These are phyloP conservation scores for Theristicus caerulescens DNA, from an alignment of 2,113 vertebrate species.

Conservation along the genomic window DNA sequence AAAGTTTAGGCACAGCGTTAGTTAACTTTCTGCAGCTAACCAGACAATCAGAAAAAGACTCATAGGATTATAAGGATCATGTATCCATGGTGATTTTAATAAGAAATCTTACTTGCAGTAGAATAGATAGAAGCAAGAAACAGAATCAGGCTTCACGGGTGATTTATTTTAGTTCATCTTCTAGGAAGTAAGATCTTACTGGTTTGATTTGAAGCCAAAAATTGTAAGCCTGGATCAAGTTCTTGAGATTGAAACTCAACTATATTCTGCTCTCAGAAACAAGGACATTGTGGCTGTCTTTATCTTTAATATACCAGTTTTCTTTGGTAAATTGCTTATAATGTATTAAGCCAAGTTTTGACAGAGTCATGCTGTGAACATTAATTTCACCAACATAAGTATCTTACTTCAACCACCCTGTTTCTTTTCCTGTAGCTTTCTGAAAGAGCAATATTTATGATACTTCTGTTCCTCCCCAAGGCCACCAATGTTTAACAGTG, in stretches of 20 bases:
- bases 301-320: not conserved
- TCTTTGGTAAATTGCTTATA: not conserved
- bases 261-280: not conserved
- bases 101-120: slow-evolving; percentile 50
- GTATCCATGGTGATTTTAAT: slow-evolving; percentile 65
- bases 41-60: slow-evolving; percentile 2
- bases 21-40: slow-evolving; percentile 46
- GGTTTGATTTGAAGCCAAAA: slow-evolving; percentile 41
- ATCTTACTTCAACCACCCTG: not conserved
- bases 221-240: slow-evolving; percentile 29
- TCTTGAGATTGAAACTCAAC: not conserved
- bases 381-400: not conserved
- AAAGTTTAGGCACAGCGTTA: not conserved
- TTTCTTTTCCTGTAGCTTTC: not conserved
- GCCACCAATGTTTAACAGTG: not conserved
- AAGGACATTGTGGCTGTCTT: not conserved
- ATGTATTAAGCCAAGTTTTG: not conserved
- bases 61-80: slow-evolving; percentile 52
- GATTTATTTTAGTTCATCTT: slow-evolving; percentile 51
- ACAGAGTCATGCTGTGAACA: not conserved
- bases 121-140: slow-evolving; percentile 40
- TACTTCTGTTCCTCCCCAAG: not conserved
- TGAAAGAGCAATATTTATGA: not conserved
- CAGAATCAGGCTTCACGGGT: slow-evolving; percentile 15
- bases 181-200: slow-evolving; percentile 36